Evolutionary conservation across 2,113 vertebrate species (phyloP).

Genomic region (Microtus richardsoni): DNA sequence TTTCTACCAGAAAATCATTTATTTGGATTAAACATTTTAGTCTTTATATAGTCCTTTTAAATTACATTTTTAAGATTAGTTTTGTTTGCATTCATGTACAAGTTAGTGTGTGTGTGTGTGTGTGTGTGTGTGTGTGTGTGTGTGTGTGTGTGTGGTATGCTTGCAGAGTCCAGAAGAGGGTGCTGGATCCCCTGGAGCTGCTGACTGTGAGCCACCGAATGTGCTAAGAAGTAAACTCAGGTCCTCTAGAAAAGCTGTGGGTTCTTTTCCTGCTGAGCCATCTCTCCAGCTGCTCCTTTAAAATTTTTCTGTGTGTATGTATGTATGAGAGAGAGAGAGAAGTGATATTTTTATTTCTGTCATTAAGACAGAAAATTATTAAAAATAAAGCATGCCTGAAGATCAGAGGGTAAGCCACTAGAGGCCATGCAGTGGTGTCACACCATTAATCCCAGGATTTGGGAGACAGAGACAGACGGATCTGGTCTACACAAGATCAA

Average conservation of each 20-base stretch:
- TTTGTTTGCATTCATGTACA: background rate
- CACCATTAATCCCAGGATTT: too few relatives aligned
- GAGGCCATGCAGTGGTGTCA: too few relatives aligned
- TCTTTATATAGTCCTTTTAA: slow-evolving; percentile 4
- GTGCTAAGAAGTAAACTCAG: background rate
- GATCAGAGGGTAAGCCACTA: too few relatives aligned
- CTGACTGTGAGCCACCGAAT: background rate
- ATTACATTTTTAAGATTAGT: background rate
- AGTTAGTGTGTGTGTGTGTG: background rate
- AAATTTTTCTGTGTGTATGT: background rate
- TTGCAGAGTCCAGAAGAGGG: background rate
- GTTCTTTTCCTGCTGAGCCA: background rate
- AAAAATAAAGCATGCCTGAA: too few relatives aligned
- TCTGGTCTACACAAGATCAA: too few relatives aligned
- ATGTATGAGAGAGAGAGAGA: background rate
- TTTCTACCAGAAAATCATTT: slow-evolving; percentile 31
- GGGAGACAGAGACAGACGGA: too few relatives aligned
- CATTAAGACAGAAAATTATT: too few relatives aligned
- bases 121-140: background rate
- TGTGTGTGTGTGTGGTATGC: background rate
- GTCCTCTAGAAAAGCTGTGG: background rate
- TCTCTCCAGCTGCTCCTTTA: background rate
- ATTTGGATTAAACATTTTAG: slow-evolving; percentile 45
- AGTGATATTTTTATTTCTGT: too few relatives aligned
- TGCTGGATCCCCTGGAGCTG: background rate